Evolutionary conservation across 2,888 invertebrate species (phyloP).

Genomic region (Rutpela maculata): DNA sequence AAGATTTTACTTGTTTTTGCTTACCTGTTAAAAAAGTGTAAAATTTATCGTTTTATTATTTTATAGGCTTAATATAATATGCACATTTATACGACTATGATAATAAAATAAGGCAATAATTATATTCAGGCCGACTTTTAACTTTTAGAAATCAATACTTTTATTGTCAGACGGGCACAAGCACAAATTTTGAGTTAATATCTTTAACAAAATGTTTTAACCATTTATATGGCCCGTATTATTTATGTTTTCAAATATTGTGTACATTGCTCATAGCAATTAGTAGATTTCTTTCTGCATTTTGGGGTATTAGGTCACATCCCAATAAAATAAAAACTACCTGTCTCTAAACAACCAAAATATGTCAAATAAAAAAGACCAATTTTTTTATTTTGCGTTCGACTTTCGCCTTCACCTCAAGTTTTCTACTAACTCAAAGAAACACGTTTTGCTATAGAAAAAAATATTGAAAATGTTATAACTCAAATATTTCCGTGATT

Average conservation of each 20-base stretch:
- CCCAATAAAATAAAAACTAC: neutral
- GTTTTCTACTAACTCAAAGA: no score
- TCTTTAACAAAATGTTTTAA: neutral
- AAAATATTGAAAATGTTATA: no score
- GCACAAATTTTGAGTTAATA: neutral
- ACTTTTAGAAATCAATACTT: neutral
- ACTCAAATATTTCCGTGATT: no score
- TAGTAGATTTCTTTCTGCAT: neutral
- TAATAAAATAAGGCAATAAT: slow-evolving; percentile 3
- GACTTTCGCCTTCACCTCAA: no score
- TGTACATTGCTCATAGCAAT: neutral
- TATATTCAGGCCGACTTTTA: neutral
- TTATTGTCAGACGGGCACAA: neutral
- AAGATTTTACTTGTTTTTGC: no score
- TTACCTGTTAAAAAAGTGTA: no score
- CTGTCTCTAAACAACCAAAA: neutral
- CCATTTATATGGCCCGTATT: neutral
- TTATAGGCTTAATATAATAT: neutral
- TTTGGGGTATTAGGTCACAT: neutral
- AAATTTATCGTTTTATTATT: neutral
- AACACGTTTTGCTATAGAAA: no score
- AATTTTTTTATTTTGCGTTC: no score
- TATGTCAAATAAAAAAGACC: neutral
- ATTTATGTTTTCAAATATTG: neutral
- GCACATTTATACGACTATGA: neutral